Evolutionary conservation across 2,113 vertebrate genomes (phyloP).

Genomic region (Plecotus auritus): DNA sequence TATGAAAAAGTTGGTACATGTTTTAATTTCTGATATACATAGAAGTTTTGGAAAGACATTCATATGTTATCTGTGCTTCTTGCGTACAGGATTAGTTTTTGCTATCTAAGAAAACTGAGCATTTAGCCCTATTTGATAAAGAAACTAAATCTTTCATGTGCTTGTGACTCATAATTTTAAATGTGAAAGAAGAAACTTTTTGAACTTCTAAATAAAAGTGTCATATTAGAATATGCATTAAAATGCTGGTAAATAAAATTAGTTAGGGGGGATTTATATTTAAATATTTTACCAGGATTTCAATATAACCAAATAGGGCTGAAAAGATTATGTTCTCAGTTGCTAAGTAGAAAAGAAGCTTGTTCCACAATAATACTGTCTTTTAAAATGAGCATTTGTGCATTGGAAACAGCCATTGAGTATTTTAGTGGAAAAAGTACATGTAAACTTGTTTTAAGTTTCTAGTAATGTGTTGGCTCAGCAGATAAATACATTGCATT

Average conservation of each 20-base stretch:
- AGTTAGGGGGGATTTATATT: conserved; percentile 44
- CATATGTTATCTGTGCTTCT: conserved; percentile 53
- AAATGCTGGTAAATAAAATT: conserved; percentile 39
- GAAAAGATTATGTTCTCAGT: conserved; percentile 67
- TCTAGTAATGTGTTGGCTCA: conserved; percentile 29
- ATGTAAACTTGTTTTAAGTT: conserved; percentile 69
- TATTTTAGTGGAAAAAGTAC: conserved; percentile 58
- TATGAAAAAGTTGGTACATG: conserved; percentile 57
- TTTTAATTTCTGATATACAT: conserved; percentile 67
- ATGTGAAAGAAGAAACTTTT: conserved; percentile 70
- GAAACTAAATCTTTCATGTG: conserved; percentile 73
- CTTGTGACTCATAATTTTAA: conserved; percentile 72
- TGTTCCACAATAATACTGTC: conserved; percentile 67
- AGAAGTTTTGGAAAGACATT: conserved; percentile 50
- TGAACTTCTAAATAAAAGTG: background rate
- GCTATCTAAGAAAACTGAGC: conserved; percentile 70
- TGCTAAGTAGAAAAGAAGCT: conserved; percentile 53
- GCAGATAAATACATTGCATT: conserved; percentile 53
- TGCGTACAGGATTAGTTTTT: conserved; percentile 58
- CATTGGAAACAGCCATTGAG: conserved; percentile 57
- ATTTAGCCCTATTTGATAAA: conserved; percentile 70
- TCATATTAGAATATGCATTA: background rate
- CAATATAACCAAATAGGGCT: conserved; percentile 49
- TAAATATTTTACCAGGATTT: conserved; percentile 65
- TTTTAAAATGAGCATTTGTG: conserved; percentile 73